Percentiles rank a stretch among this genome's conserved stretches.
phyloP scores from a whole-genome alignment of 2,797 vertebrate species.

The Lacerta agilis region DNA sequence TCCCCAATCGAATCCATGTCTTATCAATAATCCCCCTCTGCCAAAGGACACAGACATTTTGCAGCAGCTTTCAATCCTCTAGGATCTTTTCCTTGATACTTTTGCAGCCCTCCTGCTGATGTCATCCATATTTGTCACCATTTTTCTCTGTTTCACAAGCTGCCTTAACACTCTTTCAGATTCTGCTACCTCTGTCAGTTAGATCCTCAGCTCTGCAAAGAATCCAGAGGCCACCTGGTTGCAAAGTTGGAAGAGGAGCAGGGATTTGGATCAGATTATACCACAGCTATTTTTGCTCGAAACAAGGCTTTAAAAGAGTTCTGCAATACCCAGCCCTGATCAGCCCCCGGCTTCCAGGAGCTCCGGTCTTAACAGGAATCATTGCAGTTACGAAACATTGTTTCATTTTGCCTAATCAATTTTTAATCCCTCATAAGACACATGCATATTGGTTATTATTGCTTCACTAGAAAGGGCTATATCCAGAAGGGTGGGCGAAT shows the following conservation, averaged over 20 bases:
- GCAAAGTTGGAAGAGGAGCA: neutral
- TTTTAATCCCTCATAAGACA: neutral
- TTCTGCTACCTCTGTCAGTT: neutral
- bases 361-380: neutral
- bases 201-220: neutral
- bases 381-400: neutral
- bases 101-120: neutral
- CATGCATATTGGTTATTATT: neutral
- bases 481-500: neutral
- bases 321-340: neutral
- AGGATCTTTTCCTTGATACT: conserved; percentile 10
- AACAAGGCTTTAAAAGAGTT: conserved; percentile 1
- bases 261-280: neutral
- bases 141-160: conserved; percentile 27
- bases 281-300: conserved; percentile 13
- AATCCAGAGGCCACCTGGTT: neutral
- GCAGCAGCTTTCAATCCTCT: neutral
- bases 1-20: neutral
- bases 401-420: neutral
- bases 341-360: neutral
- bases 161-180: neutral
- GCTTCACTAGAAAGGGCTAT: neutral
- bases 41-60: neutral
- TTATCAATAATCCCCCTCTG: conserved; percentile 5
- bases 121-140: neutral